Conservation (phyloP, 2,888 invertebrate genomes). For the Anorthoa munda region DNA sequence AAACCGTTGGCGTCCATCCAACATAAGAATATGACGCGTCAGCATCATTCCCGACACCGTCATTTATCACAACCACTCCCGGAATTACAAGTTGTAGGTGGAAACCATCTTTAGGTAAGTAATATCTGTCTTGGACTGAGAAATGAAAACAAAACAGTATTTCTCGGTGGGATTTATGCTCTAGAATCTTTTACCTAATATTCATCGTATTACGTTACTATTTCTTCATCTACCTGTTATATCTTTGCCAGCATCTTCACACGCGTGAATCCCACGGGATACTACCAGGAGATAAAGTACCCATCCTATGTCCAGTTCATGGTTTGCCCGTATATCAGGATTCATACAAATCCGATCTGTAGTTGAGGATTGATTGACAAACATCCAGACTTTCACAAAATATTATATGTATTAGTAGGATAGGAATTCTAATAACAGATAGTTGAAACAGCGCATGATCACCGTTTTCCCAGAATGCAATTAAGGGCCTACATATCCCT, state of each 20-base stretch:
- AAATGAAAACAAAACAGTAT: neutral
- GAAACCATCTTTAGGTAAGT: constrained; percentile 18
- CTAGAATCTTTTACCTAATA: neutral
- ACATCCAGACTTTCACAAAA: neutral
- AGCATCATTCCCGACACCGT: constrained; percentile 43
- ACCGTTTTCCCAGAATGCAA: neutral
- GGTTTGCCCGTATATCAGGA: neutral
- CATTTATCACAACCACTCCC: constrained; percentile 60
- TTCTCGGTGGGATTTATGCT: neutral
- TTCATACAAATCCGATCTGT: neutral
- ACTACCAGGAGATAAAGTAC: neutral
- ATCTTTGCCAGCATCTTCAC: neutral
- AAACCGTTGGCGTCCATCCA: constrained; percentile 59
- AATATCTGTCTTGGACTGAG: neutral
- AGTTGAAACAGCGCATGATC: neutral
- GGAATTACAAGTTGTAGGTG: constrained; percentile 49
- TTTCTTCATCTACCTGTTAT: neutral
- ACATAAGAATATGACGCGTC: constrained; percentile 52
- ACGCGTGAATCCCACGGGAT: neutral
- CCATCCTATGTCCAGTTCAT: neutral
- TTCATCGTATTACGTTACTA: neutral
- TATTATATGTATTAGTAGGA: neutral
- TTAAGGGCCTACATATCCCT: too few species aligned
- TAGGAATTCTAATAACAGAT: neutral
- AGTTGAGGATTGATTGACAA: neutral